Percentiles rank a stretch among this genome's conserved stretches.
Conservation (phyloP, 2,113 vertebrate genomes). For the Heterochromis multidens region DNA sequence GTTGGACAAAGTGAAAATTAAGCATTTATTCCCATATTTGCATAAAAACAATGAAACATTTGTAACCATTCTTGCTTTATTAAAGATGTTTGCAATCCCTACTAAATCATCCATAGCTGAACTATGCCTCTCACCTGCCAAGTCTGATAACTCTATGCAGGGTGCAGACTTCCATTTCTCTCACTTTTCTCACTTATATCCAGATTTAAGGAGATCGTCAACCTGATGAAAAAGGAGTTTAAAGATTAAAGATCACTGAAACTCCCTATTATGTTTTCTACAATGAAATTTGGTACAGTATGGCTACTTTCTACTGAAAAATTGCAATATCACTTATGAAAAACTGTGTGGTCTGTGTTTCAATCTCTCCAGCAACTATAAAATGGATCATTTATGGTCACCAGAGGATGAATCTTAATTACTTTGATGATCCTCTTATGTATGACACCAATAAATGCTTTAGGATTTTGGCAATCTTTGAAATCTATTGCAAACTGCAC, state of each 20-base stretch:
- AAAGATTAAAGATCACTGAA: not conserved
- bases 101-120: not conserved
- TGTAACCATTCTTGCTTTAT: not conserved
- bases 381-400: not conserved
- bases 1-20: not conserved
- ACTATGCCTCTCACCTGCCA: accelerated
- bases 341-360: not conserved
- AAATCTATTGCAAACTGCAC: not conserved
- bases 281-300: not conserved
- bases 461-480: not conserved
- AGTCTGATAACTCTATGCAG: not conserved
- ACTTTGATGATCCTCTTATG: not conserved
- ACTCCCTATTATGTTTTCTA: not conserved
- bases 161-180: not conserved
- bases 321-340: not conserved
- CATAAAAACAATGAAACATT: not conserved
- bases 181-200: not conserved
- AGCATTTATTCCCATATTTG: not conserved
- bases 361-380: not conserved
- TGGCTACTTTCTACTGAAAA: not conserved
- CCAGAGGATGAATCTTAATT: not conserved
- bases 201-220: accelerated
- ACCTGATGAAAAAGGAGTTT: not conserved
- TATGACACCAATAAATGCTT: not conserved
- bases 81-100: not conserved